These are phyloP conservation scores for Urocitellus parryii DNA, from an alignment of 2,113 vertebrate species.

Conservation along the genomic window DNA sequence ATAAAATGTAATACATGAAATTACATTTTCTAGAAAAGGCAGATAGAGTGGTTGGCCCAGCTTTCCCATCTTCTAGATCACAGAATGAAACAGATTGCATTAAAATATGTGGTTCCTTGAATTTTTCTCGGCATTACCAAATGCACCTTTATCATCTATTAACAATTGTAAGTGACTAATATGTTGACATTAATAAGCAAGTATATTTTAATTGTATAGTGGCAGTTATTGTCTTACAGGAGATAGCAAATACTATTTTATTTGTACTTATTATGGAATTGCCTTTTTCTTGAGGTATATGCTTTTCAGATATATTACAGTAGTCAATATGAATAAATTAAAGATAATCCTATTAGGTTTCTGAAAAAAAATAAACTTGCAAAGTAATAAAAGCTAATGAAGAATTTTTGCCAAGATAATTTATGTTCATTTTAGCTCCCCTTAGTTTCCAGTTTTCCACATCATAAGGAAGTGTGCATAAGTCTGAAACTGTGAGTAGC, in stretches of 20 bases:
- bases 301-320: constrained; percentile 11
- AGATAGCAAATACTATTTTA: background rate
- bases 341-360: background rate
- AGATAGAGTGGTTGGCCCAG: background rate
- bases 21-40: background rate
- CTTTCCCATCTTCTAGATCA: background rate
- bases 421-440: background rate
- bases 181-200: constrained; percentile 27
- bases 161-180: background rate
- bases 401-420: background rate
- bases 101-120: background rate
- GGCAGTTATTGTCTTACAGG: background rate
- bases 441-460: background rate
- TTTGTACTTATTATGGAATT: constrained; percentile 44
- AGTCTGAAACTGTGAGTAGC: background rate
- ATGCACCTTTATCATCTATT: background rate
- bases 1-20: background rate
- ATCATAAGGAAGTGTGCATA: background rate
- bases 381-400: background rate
- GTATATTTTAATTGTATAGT: background rate
- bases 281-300: constrained; percentile 1
- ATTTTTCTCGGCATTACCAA: constrained; percentile 13
- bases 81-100: background rate
- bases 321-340: constrained; percentile 23
- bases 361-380: background rate